phyloP scores from a whole-genome alignment of 2,797 vertebrate species.

The Channallabes apus region DNA sequence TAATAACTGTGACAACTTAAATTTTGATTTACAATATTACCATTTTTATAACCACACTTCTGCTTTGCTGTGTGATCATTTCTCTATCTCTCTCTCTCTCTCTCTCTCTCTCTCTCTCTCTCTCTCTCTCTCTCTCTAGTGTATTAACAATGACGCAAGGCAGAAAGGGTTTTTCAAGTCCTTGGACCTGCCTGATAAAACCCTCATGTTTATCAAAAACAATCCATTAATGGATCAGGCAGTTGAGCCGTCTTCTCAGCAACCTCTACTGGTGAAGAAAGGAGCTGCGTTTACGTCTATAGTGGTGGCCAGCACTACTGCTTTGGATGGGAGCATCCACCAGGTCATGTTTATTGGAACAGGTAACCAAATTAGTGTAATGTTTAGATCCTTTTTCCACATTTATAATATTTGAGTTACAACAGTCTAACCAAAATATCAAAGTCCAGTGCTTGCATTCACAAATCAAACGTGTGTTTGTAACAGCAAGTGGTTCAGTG shows the following conservation, averaged over 20 bases:
- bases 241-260: conserved; percentile 62
- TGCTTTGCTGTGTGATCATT: neutral
- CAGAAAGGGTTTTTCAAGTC: conserved; percentile 57
- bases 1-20: neutral
- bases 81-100: neutral
- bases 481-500: conserved; percentile 75
- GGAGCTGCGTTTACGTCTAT: conserved; percentile 72
- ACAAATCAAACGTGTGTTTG: conserved; percentile 1
- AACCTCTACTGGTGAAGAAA: conserved; percentile 68
- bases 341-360: conserved; percentile 81
- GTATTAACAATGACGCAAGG: conserved; percentile 67
- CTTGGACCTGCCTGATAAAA: conserved; percentile 74
- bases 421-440: neutral
- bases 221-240: conserved; percentile 75
- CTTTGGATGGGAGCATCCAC: conserved; percentile 64
- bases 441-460: neutral
- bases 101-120: neutral
- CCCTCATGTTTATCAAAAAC: conserved; percentile 75
- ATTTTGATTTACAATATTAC: no score
- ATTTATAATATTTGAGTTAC: neutral
- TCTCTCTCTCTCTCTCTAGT: conserved; percentile 59
- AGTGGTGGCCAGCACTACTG: conserved; percentile 67
- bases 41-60: neutral
- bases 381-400: neutral
- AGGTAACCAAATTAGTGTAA: conserved; percentile 61